These are phyloP conservation scores for Sceloporus tristichus DNA, from an alignment of 2,113 vertebrate genomes.

Conservation along the genomic window DNA sequence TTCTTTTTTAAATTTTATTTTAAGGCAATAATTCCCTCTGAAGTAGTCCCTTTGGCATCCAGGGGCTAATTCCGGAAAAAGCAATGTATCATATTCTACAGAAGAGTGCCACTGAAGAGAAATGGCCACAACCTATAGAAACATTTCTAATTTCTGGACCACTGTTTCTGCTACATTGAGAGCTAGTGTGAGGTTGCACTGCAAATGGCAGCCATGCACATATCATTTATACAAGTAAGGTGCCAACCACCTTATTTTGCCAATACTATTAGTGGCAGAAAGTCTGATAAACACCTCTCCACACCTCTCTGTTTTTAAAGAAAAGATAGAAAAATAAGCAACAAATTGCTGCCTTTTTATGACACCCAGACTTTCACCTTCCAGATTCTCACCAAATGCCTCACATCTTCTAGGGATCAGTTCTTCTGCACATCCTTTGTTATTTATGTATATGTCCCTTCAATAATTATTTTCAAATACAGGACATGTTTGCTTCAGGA, in stretches of 20 bases:
- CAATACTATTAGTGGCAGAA: too few relatives aligned
- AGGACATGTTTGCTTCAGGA: slow-evolving; percentile 26
- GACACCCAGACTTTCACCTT: too few relatives aligned
- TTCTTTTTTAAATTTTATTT: not conserved
- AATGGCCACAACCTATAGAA: not conserved
- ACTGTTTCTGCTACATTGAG: not conserved
- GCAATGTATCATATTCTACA: not conserved
- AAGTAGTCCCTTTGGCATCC: not conserved
- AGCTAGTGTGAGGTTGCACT: too few relatives aligned
- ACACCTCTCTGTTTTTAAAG: too few relatives aligned
- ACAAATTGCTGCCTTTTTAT: too few relatives aligned
- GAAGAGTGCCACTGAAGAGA: not conserved
- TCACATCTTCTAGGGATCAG: not conserved
- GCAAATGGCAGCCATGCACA: too few relatives aligned
- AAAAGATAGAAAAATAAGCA: too few relatives aligned
- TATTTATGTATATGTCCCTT: not conserved
- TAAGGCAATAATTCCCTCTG: not conserved
- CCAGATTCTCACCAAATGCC: not conserved
- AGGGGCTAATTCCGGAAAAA: not conserved
- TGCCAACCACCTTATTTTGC: too few relatives aligned
- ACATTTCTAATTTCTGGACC: not conserved
- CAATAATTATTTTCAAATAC: slow-evolving; percentile 60
- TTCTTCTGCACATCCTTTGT: not conserved
- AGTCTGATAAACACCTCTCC: too few relatives aligned
- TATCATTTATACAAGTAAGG: too few relatives aligned